Evolutionary conservation across 2,113 vertebrate species (phyloP), one percentile per base, ranked within the genome.

Genomic region (Campylomormyrus numenius): DNA sequence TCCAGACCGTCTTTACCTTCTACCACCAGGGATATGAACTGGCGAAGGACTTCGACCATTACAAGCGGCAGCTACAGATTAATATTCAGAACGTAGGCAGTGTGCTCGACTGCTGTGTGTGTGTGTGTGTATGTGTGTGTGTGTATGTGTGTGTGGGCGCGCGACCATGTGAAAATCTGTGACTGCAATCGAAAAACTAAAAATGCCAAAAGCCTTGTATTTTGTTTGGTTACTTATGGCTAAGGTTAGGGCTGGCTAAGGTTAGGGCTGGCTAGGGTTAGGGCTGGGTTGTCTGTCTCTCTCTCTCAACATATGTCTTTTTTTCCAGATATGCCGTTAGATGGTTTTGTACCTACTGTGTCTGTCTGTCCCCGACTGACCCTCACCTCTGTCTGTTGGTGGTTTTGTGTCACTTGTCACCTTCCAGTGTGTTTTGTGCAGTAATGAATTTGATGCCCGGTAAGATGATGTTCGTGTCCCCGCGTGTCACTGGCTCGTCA

Each of bases 21-120:
- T 99, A 99, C 92, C 98, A 99, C 94, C 98, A 99, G 90, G 98
- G 98, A 19, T 99, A 97, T 91, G 98, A 99, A 93, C 97, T 99
- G 85, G 98, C 98, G 93, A 98, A 98, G 93, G 98, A 99, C 94
- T 99, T 99, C 94, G 97, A 95, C 94, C 98, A 99, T 94, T 99
- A 99, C 94, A 99, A 99, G 95, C 96, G 94, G 93, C 96, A 94
- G 24, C 93, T 99, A 48, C 98, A 99, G 95, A 99, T 99, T 94
- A 99, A 99, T 94, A 98, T 99, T 94, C 98, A 99, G 93, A 99
- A 99, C 93, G 98, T 99, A 96, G 98, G 98, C 93, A 45, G 3
- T 19, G 70, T 2, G 11, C 4, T 56, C 52, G 52, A 5, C 52
- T 19, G 17, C 52, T 56, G 17, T 53, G 10, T 13, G 62, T 31